Evolutionary conservation across 2,113 vertebrate species (phyloP), one percentile per base, ranked within the genome.

Genomic region (Ammodramus savannarum): DNA sequence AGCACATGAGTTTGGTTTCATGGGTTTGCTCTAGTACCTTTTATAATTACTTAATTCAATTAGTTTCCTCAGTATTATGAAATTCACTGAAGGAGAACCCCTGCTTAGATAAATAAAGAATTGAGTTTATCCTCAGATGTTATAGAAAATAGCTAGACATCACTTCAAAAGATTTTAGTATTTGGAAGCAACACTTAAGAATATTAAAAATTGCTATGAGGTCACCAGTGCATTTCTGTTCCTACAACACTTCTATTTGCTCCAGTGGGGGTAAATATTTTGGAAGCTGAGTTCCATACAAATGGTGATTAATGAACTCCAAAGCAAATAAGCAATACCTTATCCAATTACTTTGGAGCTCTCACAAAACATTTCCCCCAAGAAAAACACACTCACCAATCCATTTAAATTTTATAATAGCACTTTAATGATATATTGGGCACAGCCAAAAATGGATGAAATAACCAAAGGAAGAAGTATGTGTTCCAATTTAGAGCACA

Each of bases 1-100:
- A 93, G 23, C 10, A 85, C 14, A 87, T 65, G 27, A 90, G 18
- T 87, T 84, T 84, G 32, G 11, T 88, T 76, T 75, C 72, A 41
- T 55, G 38, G 29, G 34, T 65, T 85, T 91, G 26, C 36, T 62
- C 51, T n/a, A 39, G 21, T 68, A 94, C 15, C 12, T 59, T 78
- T 91, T 79, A 85, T 52, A 95, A 93, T 93, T 94, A 71, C 29
- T 90, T 83, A 90, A 92, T 95, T 89, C 9, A 95, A 86, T 91
- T 96, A 93, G 2, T n/a, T 59, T 69, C 11, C 58, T 87, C 62
- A 85, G 84, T 85, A 89, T 72, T 80, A 75, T 23, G 25, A 77
- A 57, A 88, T 57, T 85, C 59, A 86, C 19, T 87, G 66, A 80
- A 95, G 52, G 34, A 67, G 36, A 93, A 76, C 57, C 25, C 13